Base-by-base conservation (phyloP, 2,113 vertebrate species). In the Ranitomeya imitator region DNA sequence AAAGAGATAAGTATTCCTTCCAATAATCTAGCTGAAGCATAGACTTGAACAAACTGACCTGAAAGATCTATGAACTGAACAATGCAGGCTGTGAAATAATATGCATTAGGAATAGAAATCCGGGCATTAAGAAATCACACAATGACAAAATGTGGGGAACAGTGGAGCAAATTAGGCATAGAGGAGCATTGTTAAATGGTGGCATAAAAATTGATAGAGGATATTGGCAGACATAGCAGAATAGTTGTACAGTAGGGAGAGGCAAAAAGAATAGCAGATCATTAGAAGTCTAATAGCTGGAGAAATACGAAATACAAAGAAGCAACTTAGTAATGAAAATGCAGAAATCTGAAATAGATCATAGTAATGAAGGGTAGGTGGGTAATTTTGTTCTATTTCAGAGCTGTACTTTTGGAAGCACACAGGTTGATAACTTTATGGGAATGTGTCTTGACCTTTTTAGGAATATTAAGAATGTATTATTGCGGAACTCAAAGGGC, bases 401-500 rank as follows among this genome's bases (percentile, higher is more conserved):
- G 85, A 14, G 19, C 23, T 18, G 78, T 23, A 79, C 74, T 61
- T 79, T 73, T 79, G 21, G 37, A 79, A 87, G 61, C 69, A 54
- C 52, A 80, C 9, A 81, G 54, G 61, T 52, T 60, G 45, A 18
- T 79, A 78, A 81, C 86, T 80, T 57, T 87, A 69, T 69, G 65
- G 26, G 61, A 67, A 80, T 67, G 18, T 71, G 26, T 63, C 85
- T 63, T 86, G 73, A 77, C 85, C 74, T 59, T 86, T 69, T 79
- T 79, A 45, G 51, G 51, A 69, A 87, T 87, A 67, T 81, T 80
- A 80, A 81, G 77, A 87, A 87, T 81, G 51, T 57, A 71, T 87
- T 55, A 71, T 80, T 80, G 69, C 51, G 54, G 61, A 80, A 55
- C 51, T 37, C 18, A 61, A 54, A 60, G 73, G 61, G 31, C 74